Evolutionary conservation across 2,888 invertebrate genomes (phyloP), one percentile per base, ranked within the genome.

Genomic region (Leptinotarsa juncta): DNA sequence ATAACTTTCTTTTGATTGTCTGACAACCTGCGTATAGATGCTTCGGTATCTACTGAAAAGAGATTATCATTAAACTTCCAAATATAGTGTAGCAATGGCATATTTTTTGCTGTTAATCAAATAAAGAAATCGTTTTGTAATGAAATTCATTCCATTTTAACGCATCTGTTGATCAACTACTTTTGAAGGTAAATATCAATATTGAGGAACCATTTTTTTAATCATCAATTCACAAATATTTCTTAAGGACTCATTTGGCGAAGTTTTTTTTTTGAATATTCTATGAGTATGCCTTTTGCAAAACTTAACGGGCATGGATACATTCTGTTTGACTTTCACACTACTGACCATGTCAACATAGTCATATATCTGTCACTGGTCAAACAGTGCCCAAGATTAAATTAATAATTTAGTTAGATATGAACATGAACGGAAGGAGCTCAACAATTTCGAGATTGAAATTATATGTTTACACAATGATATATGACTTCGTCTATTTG

Each of bases 341-440:
- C 76, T 73, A 76, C 72, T 76, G 76, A 73, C 76, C 71, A 76
- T 73, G 65, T 71, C 71, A 71, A 73, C 50, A 71, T 49, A 65
- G 67, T 49, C 51, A 70, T 49, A 32, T 73, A 73, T 73, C 74
- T 74, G 67, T 55, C 57, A 23, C 16, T 49, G 32, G 57, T 51
- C 57, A 70, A 74, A 77, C 49, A 77, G 65, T 67, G 70, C 55
- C 60, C n/a, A 57, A 68, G 67, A 77, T 70, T 70, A 72, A 65
- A 23, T 20, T 23, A 57, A 73, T 67, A 49, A 65, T 32, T 60
- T 42, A 15, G 14, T 51, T 67, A 67, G 73, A 53, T 66, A 71
- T 26, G 10, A 57, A 69, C 14, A 23, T 15, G 32, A 32, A 67
- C 55, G 74, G 71, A 71, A 71, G 67, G 66, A 68, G 2, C 16